Evolutionary conservation across 1,140 invertebrate species (phyloP).

Genomic region (Berghia stephanieae): DNA sequence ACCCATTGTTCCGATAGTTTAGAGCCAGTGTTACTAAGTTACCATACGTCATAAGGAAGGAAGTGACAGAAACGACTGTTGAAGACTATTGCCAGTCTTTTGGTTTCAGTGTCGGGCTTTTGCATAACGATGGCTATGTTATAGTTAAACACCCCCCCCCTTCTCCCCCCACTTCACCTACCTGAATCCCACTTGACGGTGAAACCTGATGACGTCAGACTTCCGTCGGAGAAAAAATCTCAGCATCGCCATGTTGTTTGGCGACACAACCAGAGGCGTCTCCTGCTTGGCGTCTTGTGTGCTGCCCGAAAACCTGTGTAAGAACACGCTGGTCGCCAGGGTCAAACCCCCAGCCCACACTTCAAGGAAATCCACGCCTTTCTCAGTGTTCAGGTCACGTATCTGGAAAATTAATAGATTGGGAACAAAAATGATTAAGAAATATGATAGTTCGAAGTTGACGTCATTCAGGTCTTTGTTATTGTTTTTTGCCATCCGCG

Average conservation of each 20-base stretch:
- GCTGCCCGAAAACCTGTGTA: slow-evolving; percentile 28
- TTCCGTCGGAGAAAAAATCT: slow-evolving; percentile 39
- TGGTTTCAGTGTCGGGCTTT: too few species aligned
- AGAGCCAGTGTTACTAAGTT: too few species aligned
- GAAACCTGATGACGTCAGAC: slow-evolving; percentile 33
- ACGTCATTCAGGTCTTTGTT: too few species aligned
- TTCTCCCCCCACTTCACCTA: too few species aligned
- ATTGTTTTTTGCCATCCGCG: too few species aligned
- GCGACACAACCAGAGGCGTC: slow-evolving; percentile 23
- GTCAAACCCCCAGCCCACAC: slow-evolving; percentile 35
- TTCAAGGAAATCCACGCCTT: slow-evolving; percentile 38
- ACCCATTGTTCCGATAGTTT: too few species aligned
- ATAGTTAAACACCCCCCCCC: too few species aligned
- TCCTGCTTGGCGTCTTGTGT: background rate
- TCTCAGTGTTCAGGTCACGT: slow-evolving; percentile 33
- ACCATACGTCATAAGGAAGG: too few species aligned
- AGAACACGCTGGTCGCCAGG: slow-evolving; percentile 22
- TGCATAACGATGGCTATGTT: too few species aligned
- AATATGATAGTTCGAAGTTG: too few species aligned
- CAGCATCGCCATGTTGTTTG: slow-evolving; percentile 36
- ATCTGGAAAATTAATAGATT: slow-evolving; percentile 27
- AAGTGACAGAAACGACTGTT: too few species aligned
- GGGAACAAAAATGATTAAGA: background rate
- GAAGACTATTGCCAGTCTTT: too few species aligned
- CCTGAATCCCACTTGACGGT: slow-evolving; percentile 37